Evolutionary conservation across 2,113 vertebrate species (phyloP).

Genomic region (Mugil cephalus): DNA sequence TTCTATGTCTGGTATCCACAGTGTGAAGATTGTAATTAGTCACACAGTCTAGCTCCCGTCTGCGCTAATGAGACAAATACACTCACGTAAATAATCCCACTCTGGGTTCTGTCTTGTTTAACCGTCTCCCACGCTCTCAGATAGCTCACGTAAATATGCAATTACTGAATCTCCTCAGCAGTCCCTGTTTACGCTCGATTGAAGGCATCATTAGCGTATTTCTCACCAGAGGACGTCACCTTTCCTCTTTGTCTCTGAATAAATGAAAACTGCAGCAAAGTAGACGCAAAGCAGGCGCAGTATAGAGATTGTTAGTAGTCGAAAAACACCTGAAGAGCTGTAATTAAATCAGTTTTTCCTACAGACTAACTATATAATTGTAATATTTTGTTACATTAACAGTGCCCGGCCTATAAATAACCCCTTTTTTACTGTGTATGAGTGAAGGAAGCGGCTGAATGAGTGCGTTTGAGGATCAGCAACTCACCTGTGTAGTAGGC

Average conservation of each 20-base stretch:
- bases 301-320: too few relatives aligned
- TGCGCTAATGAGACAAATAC: slow-evolving; percentile 29
- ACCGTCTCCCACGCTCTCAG: slow-evolving; percentile 8
- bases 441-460: slow-evolving; percentile 13
- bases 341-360: too few relatives aligned
- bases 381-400: too few relatives aligned
- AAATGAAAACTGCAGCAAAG: too few relatives aligned
- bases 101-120: slow-evolving; percentile 14
- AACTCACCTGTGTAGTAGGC: slow-evolving; percentile 89
- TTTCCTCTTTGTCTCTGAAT: too few relatives aligned
- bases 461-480: neutral
- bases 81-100: neutral
- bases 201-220: too few relatives aligned
- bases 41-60: slow-evolving; percentile 1
- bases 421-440: neutral
- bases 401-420: neutral
- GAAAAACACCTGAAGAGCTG: too few relatives aligned
- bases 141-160: slow-evolving; percentile 1
- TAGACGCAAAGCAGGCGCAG: too few relatives aligned
- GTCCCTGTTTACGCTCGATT: too few relatives aligned
- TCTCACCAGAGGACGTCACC: too few relatives aligned
- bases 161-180: neutral
- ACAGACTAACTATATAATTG: too few relatives aligned
- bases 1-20: slow-evolving; percentile 13
- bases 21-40: slow-evolving; percentile 43